Evolutionary conservation across 2,113 vertebrate genomes (phyloP), one percentile per base, ranked within the genome.

Genomic region (Leptosomus discolor): DNA sequence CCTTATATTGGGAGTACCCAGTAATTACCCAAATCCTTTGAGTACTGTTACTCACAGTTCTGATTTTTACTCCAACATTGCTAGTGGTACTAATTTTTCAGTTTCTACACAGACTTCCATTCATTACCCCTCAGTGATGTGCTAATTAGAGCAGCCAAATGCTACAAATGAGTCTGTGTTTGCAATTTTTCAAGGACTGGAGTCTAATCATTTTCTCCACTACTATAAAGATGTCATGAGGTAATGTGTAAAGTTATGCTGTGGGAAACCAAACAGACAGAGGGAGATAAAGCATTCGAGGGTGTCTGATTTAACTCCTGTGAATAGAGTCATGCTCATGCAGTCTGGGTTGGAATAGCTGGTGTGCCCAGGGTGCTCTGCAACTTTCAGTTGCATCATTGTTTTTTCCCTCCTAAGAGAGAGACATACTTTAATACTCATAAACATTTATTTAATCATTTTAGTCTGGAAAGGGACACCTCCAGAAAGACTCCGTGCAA

Each of bases 91-190:
- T 97, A 91, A 91, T 95, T 96, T 97, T 94, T 79, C 94, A 68
- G 73, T 94, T 96, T 97, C 92, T 96, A 96, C 84, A 82, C 91
- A 79, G 97, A 60, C 88, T 97, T 97, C 93, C 83, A 89, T 96
- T 96, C 91, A 95, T 97, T 97, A 86, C 82, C 81, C 94, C 96
- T 97, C 63, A 93, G 97, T 96, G 96, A 95, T 96, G 97, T 95
- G 93, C 96, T 97, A 97, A 97, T 97, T 96, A 97, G 92, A 95
- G 84, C 91, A 93, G 73, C 91, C 88, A 93, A 96, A 95, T 95
- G 86, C 96, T 94, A 94, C 92, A 96, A 94, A 97, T 96, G 96
- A 95, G 91, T 80, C 75, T 88, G 68, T 97, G 93, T 92, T 97
- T 90, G 91, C 29, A 11, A 84, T 93, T 96, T 97, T 96, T 94